Conservation (phyloP, 2,113 vertebrate genomes). For the Charina bottae region DNA sequence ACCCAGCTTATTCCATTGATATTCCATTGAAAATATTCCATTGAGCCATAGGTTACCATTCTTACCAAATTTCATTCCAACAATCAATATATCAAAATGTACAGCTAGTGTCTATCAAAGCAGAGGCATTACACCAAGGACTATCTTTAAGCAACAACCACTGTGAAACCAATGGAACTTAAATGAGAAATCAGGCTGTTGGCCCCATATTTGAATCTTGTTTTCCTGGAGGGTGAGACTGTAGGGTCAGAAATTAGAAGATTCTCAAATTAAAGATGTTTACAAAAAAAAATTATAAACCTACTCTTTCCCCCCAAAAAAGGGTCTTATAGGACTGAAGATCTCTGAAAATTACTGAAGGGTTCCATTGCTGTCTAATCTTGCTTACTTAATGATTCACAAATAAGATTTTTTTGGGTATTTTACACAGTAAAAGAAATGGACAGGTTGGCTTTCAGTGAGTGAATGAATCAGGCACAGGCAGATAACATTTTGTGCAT, state of each 20-base stretch:
- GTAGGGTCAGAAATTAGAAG: conserved; percentile 22
- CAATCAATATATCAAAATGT: conserved; percentile 33
- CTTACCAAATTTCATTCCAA: conserved; percentile 61
- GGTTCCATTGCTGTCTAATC: not conserved
- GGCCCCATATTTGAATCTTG: not conserved
- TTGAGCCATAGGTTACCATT: conserved; percentile 51
- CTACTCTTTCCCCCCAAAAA: conserved; percentile 7
- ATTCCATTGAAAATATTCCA: no score
- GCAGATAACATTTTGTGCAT: conserved; percentile 36
- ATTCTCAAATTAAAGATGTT: conserved; percentile 45
- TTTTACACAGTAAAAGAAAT: conserved; percentile 48
- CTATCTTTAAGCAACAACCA: conserved; percentile 26
- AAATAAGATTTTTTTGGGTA: conserved; percentile 21
- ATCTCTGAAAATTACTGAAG: conserved; percentile 41
- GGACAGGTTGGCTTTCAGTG: conserved; percentile 18
- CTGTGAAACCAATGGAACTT: conserved; percentile 27
- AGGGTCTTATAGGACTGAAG: conserved; percentile 29
- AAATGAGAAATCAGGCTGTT: conserved; percentile 35
- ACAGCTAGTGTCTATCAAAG: conserved; percentile 57
- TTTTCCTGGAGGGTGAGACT: conserved; percentile 36
- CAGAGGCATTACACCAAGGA: conserved; percentile 44
- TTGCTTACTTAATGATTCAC: conserved; percentile 36
- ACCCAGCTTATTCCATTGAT: no score
- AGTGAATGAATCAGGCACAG: conserved; percentile 19
- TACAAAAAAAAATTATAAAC: not conserved